Evolutionary conservation across 2,113 vertebrate genomes (phyloP).

Genomic region (Cardinalis cardinalis): DNA sequence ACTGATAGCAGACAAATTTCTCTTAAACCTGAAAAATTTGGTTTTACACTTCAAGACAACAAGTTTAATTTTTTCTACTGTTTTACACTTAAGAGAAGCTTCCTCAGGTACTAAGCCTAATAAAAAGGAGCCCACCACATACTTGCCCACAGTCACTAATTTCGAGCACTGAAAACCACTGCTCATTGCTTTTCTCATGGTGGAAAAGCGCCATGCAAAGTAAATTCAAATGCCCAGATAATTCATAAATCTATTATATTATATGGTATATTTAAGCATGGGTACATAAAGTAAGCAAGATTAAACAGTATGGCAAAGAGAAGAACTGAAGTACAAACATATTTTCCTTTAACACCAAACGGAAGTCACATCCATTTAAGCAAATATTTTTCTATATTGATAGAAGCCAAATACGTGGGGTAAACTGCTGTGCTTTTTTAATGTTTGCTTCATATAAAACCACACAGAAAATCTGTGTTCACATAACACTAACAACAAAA

Average conservation of each 20-base stretch:
- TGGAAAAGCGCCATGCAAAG: background rate
- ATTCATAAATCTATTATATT: background rate
- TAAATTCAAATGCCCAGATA: conserved; percentile 14
- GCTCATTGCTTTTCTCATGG: background rate
- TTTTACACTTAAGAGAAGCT: background rate
- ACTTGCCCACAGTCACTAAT: background rate
- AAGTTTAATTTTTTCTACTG: background rate
- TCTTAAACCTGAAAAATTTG: background rate
- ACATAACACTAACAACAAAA: background rate
- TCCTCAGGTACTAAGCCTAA: background rate
- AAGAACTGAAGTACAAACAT: conserved; percentile 32
- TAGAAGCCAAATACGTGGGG: background rate
- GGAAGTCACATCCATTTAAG: conserved; percentile 2
- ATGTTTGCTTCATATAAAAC: background rate
- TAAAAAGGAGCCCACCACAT: background rate
- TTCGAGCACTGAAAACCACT: background rate
- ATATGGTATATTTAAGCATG: background rate
- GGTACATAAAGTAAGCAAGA: conserved; percentile 14
- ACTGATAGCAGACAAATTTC: background rate
- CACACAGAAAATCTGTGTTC: background rate
- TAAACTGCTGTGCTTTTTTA: background rate
- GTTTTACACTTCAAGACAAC: background rate
- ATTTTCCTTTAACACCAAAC: conserved; percentile 21
- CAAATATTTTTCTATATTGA: conserved; percentile 7
- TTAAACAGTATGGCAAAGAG: background rate